Conservation (phyloP, 1,140 invertebrate species). For the Agrypnia vestita region DNA sequence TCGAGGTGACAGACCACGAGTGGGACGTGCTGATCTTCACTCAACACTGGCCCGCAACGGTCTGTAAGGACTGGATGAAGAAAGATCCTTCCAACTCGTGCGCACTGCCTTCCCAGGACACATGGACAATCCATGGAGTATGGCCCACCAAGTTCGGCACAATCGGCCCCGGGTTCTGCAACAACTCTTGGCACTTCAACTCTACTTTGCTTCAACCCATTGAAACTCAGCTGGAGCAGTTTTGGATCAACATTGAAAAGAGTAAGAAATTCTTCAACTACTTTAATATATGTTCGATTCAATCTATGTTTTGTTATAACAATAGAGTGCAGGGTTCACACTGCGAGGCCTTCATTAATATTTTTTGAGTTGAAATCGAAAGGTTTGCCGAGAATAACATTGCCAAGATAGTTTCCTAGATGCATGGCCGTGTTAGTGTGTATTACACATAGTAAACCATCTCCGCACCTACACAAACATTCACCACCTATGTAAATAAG, state of each 20-base stretch:
- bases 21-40: constrained; percentile 88
- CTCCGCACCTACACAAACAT: no score
- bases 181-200: constrained; percentile 79
- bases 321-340: not conserved
- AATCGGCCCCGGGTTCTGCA: constrained; percentile 81
- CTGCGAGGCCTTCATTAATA: no score
- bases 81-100: constrained; percentile 77
- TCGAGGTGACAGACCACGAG: constrained; percentile 59
- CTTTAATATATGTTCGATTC: not conserved
- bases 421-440: no score
- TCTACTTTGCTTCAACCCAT: constrained; percentile 75
- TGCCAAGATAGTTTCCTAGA: no score
- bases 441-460: no score
- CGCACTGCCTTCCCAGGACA: constrained; percentile 74
- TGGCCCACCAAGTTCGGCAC: constrained; percentile 84
- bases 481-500: no score
- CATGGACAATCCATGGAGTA: constrained; percentile 87
- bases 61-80: constrained; percentile 81
- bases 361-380: no score
- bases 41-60: constrained; percentile 85
- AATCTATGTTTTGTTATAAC: no score
- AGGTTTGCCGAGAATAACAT: no score
- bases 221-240: constrained; percentile 75
- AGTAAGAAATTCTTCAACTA: constrained; percentile 60
- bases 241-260: constrained; percentile 84